Evolutionary conservation across 2,797 vertebrate genomes (phyloP), one percentile per base, ranked within the genome.

Genomic region (Delichon dasypus): DNA sequence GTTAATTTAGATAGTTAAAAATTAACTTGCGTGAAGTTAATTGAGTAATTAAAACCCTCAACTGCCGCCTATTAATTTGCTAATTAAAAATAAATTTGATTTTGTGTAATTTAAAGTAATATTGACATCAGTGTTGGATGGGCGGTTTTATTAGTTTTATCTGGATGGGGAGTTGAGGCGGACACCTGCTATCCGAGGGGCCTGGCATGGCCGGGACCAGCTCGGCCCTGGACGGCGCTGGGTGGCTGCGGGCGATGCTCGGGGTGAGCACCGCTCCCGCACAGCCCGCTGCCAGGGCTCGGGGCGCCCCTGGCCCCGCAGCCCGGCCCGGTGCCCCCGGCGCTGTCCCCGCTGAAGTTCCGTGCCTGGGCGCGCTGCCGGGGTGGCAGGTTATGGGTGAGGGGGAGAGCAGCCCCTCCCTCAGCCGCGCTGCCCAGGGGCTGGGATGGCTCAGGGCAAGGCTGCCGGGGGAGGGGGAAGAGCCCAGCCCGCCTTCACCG

Each of bases 41-140:
- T 99, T 99, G 99, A 99, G 99, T 99, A 99, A 99, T 99, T 99
- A 99, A 99, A 99, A 99, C 99, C 99, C 98, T 99, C 99, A 99
- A 99, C 99, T 99, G 99, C 98, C 98, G 99, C 99, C 99, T 99
- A 99, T 99, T 99, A 99, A 99, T 99, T 99, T 99, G 98, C 98
- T 99, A 99, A 99, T 99, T 99, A 99, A 99, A 99, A 99, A 99
- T 99, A 99, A 99, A 99, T 99, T 99, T 99, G 98, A 99, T 99
- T 99, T 99, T 98, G 98, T 98, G 97, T 98, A 98, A 98, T 99
- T 99, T 98, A 98, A 98, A 99, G 98, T 99, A 98, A 99, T 99
- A 98, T 98, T 99, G 99, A 99, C 98, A 98, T 99, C 98, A 98
- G 98, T 98, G 98, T 99, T 98, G 98, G 98, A 99, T 99, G 98